These are phyloP conservation scores for Aporophyla nigra DNA, from an alignment of 2,888 invertebrate genomes.

Conservation along the genomic window DNA sequence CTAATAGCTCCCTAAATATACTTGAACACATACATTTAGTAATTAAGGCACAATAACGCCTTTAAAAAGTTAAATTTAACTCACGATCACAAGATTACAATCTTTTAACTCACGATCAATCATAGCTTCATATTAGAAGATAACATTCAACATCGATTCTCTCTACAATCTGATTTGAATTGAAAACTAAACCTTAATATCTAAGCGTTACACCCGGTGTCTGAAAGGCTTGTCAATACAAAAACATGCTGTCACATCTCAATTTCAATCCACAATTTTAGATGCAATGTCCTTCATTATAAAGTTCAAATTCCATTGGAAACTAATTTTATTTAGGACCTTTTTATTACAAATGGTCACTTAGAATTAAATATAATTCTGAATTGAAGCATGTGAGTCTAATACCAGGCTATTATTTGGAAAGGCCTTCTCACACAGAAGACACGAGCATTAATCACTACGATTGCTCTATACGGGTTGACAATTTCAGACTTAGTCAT, in stretches of 20 bases:
- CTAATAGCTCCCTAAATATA: slow-evolving; percentile 44
- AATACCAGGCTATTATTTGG: too few relatives aligned
- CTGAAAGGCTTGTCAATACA: not conserved
- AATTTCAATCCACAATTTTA: not conserved
- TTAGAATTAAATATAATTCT: not conserved
- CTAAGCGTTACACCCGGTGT: slow-evolving; percentile 3
- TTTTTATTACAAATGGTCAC: not conserved
- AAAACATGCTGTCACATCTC: not conserved
- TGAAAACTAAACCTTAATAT: slow-evolving; percentile 10
- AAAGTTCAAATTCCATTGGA: not conserved
- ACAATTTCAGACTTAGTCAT: too few relatives aligned
- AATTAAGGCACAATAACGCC: slow-evolving; percentile 54
- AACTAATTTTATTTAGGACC: not conserved
- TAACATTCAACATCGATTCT: slow-evolving; percentile 57
- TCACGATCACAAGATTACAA: too few relatives aligned
- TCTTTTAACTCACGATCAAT: slow-evolving; percentile 35
- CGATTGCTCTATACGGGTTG: too few relatives aligned
- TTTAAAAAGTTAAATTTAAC: slow-evolving; percentile 4
- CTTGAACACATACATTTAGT: slow-evolving; percentile 43
- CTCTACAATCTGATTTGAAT: slow-evolving; percentile 43
- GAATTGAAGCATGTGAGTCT: not conserved
- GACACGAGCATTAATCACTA: too few relatives aligned
- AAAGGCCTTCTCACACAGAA: too few relatives aligned
- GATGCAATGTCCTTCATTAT: not conserved
- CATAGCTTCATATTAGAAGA: slow-evolving; percentile 58